Conservation (phyloP, 1,140 invertebrate genomes). For the Cyclargus thomasi region DNA sequence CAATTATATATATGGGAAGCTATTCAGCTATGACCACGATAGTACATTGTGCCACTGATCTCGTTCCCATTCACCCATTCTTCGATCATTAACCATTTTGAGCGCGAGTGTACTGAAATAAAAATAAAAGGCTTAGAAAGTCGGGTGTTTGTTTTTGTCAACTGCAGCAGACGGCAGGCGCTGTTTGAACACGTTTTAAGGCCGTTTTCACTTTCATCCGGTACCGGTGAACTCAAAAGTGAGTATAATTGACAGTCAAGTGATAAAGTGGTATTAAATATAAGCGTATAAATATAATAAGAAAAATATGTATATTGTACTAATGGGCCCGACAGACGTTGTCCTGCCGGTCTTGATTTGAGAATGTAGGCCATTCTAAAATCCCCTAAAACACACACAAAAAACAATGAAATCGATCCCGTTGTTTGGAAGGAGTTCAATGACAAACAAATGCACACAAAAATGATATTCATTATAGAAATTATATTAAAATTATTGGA, state of each 20-base stretch:
- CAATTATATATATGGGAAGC: too few species aligned
- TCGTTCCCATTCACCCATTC: conserved; percentile 17
- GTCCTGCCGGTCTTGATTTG: too few species aligned
- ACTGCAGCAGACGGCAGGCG: conserved; percentile 29
- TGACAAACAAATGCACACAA: too few species aligned
- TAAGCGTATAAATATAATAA: conserved; percentile 4
- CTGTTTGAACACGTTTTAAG: conserved; percentile 53
- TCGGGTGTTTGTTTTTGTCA: conserved; percentile 54
- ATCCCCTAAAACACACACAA: too few species aligned
- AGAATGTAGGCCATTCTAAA: too few species aligned
- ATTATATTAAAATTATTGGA: conserved; percentile 40
- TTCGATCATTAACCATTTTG: conserved; percentile 24
- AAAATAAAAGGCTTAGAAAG: conserved; percentile 16
- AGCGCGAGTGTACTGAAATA: conserved; percentile 10
- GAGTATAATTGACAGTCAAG: conserved; percentile 25
- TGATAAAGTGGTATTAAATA: neutral
- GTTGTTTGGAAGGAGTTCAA: too few species aligned
- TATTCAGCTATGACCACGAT: too few species aligned
- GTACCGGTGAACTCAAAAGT: neutral
- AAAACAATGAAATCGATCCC: too few species aligned
- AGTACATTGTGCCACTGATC: conserved; percentile 16
- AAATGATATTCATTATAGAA: too few species aligned
- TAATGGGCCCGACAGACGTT: too few species aligned
- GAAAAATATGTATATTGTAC: neutral
- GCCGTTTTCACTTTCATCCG: conserved; percentile 54